Percentiles rank a stretch among this genome's conserved stretches.
Evolutionary conservation across 2,888 invertebrate species (phyloP).

Genomic region (Dasypogon diadema): DNA sequence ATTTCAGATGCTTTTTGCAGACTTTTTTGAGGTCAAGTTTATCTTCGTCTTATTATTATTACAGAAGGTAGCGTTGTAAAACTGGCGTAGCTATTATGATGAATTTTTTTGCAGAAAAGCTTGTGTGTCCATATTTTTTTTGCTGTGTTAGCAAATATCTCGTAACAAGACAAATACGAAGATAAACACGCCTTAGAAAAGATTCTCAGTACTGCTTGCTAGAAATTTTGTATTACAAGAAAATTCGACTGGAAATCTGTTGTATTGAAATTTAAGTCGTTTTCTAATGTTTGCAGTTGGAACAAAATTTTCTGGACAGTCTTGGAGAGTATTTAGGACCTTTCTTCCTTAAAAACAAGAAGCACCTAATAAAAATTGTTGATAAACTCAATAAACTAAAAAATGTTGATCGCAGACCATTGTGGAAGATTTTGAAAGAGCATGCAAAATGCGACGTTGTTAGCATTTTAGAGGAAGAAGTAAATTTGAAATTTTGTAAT

Average conservation of each 20-base stretch:
- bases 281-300: conserved; percentile 26
- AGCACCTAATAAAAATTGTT: conserved; percentile 40
- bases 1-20: not conserved
- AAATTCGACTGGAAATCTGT: no score
- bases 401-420: conserved; percentile 35
- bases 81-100: no score
- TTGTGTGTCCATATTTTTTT: no score
- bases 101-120: no score
- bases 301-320: conserved; percentile 50
- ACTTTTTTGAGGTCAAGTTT: not conserved
- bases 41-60: no score
- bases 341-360: conserved; percentile 47
- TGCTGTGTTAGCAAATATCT: no score
- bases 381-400: conserved; percentile 20
- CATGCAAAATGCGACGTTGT: conserved; percentile 54
- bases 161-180: no score
- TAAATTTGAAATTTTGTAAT: conserved; percentile 35
- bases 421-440: conserved; percentile 51
- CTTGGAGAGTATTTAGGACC: conserved; percentile 48
- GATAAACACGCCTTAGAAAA: not conserved
- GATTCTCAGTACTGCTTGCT: not conserved
- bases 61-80: no score
- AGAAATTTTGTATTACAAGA: no score
- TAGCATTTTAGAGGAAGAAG: conserved; percentile 49
- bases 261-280: no score